Percentiles rank a stretch among this genome's conserved stretches.
Conservation (phyloP, 2,797 vertebrate species). For the Nyctalus aviator region DNA sequence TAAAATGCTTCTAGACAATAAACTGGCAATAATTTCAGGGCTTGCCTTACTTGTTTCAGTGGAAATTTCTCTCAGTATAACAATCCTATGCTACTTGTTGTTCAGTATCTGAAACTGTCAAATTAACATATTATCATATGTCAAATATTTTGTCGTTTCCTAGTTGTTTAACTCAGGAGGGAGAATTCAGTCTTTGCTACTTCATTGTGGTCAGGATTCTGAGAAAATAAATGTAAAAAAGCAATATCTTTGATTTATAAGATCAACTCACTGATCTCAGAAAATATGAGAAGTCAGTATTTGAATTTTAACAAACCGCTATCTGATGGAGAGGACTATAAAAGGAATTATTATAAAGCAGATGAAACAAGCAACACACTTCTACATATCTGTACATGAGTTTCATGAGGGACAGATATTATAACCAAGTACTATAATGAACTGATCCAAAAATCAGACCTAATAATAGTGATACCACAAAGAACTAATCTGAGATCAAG, state of each 20-base stretch:
- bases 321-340: neutral
- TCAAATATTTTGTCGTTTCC: neutral
- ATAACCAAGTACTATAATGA: conserved; percentile 35
- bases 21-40: neutral
- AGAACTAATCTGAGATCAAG: neutral
- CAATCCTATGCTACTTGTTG: neutral
- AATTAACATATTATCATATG: too few relatives aligned
- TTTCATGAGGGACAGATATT: neutral
- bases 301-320: neutral
- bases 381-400: neutral
- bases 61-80: neutral
- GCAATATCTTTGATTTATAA: neutral
- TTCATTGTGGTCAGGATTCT: neutral
- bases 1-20: conserved; percentile 8
- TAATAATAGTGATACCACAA: conserved; percentile 9
- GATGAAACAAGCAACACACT: neutral
- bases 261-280: neutral
- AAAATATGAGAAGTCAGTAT: neutral
- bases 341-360: neutral
- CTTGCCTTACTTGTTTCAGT: neutral
- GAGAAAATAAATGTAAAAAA: neutral
- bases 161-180: neutral
- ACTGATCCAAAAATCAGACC: neutral
- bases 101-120: neutral
- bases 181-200: neutral